Evolutionary conservation across 2,113 vertebrate genomes (phyloP).

Genomic region (Ariopsis seemanni): DNA sequence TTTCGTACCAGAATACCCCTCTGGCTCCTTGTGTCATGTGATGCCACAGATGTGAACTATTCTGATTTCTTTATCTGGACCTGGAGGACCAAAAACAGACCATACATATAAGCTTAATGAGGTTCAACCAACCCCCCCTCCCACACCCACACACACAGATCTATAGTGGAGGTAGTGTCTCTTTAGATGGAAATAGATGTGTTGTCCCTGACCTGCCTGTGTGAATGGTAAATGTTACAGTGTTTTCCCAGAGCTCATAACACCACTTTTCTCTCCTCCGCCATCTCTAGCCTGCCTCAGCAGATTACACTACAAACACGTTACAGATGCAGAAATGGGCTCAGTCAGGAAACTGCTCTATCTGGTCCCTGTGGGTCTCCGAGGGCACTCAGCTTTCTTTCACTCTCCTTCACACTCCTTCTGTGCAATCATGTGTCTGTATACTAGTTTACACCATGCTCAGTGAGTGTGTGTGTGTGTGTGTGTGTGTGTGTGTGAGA

Average conservation of each 20-base stretch:
- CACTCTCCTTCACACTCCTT: slow-evolving; percentile 19
- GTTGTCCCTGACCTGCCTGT: background rate
- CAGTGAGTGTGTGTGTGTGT: slow-evolving; percentile 36
- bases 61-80: background rate
- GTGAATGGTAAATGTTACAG: background rate
- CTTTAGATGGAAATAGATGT: background rate
- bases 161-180: background rate
- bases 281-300: slow-evolving; percentile 14
- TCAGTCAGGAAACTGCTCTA: slow-evolving; percentile 27
- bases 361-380: slow-evolving; percentile 16
- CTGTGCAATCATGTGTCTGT: slow-evolving; percentile 29
- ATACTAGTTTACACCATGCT: slow-evolving; percentile 27
- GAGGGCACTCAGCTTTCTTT: slow-evolving; percentile 26
- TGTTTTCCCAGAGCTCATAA: slow-evolving; percentile 17
- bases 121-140: no score
- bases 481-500: slow-evolving; percentile 39
- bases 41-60: background rate
- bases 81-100: background rate
- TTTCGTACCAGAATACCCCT: background rate
- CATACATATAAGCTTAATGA: no score
- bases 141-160: background rate
- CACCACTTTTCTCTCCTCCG: slow-evolving; percentile 13
- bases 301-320: slow-evolving; percentile 14
- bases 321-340: slow-evolving; percentile 24
- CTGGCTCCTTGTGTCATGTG: background rate